phyloP scores from a whole-genome alignment of 2,888 invertebrate genomes.

The Drosophila longiperda region DNA sequence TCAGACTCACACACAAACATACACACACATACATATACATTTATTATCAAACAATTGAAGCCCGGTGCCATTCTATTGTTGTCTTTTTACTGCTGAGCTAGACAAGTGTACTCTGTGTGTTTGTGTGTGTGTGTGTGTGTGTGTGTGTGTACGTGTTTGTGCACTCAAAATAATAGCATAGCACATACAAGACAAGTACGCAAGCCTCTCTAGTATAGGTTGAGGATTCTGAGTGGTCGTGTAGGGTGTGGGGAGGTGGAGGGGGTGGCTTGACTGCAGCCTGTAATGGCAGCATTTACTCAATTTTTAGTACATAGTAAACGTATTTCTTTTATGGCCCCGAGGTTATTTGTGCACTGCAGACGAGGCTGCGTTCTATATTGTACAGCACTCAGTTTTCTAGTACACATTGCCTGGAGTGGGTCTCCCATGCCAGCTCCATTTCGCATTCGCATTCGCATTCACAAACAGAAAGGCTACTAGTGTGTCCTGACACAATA shows the following conservation, averaged over 20 bases:
- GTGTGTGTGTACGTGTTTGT: conserved; percentile 33
- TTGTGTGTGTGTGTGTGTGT: conserved; percentile 22
- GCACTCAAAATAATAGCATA: conserved; percentile 74
- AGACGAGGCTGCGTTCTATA: conserved; percentile 56
- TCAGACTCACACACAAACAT: neutral
- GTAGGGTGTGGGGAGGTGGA: neutral
- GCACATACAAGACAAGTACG: conserved; percentile 52
- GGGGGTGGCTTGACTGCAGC: conserved; percentile 57
- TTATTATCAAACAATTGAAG: conserved; percentile 60
- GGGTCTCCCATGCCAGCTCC: conserved; percentile 6
- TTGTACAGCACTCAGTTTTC: conserved; percentile 28
- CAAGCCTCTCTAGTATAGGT: conserved; percentile 15
- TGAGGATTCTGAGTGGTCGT: conserved; percentile 11
- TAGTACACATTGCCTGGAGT: neutral
- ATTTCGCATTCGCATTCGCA: conserved; percentile 37
- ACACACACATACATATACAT: conserved; percentile 19
- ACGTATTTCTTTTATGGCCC: conserved; percentile 78
- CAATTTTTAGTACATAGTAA: conserved; percentile 78
- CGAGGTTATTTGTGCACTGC: conserved; percentile 71
- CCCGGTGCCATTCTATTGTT: conserved; percentile 48
- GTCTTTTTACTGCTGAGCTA: conserved; percentile 64
- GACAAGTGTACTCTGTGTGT: conserved; percentile 37
- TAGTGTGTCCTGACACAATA: conserved; percentile 76
- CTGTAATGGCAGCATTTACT: conserved; percentile 79
- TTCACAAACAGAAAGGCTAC: conserved; percentile 68